Conservation (phyloP, 2,888 invertebrate genomes). For the Liodrosophila aerea region DNA sequence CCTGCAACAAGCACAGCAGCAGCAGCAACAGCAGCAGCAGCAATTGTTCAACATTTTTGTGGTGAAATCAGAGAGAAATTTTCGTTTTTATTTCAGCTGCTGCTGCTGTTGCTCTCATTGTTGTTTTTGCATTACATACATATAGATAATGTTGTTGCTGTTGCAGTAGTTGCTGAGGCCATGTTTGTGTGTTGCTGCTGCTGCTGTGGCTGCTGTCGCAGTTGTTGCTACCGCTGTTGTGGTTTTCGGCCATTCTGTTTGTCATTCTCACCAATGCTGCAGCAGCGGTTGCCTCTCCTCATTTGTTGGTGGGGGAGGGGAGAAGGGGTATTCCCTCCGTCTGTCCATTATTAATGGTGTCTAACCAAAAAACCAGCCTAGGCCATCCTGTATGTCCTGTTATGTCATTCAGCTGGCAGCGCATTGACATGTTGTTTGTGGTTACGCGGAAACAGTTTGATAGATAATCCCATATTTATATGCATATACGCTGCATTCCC, state of each 20-base stretch:
- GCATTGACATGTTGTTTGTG: slow-evolving; percentile 48
- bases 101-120: slow-evolving; percentile 34
- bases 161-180: slow-evolving; percentile 26
- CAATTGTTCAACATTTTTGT: slow-evolving; percentile 63
- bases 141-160: slow-evolving; percentile 33
- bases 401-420: slow-evolving; percentile 43
- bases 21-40: slow-evolving; percentile 16
- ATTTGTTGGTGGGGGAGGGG: no score
- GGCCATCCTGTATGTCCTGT: slow-evolving; percentile 42
- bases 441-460: slow-evolving; percentile 22
- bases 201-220: slow-evolving; percentile 34
- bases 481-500: no score
- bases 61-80: slow-evolving; percentile 75
- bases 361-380: slow-evolving; percentile 51
- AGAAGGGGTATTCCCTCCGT: no score
- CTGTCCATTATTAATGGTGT: slow-evolving; percentile 71
- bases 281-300: background rate
- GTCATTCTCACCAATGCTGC: slow-evolving; percentile 34
- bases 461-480: background rate
- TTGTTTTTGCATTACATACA: slow-evolving; percentile 67
- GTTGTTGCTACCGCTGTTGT: slow-evolving; percentile 53
- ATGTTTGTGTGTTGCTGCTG: slow-evolving; percentile 36
- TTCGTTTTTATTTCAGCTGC: slow-evolving; percentile 65
- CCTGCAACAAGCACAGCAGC: slow-evolving; percentile 57
- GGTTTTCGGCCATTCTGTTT: slow-evolving; percentile 57